These are phyloP conservation scores for Neotoma lepida DNA, from an alignment of 2,113 vertebrate species.

Conservation along the genomic window DNA sequence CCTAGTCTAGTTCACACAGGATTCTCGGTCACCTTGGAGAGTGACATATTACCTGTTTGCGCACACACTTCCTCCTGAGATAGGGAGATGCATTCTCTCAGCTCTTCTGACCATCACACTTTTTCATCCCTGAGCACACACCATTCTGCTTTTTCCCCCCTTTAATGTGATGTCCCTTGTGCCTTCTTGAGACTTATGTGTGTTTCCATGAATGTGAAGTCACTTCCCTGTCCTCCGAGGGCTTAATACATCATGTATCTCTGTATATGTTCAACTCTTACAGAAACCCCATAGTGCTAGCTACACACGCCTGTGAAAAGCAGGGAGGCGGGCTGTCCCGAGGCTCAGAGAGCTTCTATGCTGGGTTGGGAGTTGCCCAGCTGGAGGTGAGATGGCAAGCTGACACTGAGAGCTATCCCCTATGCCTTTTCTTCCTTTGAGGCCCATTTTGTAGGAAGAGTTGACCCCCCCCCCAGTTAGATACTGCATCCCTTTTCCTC, in stretches of 20 bases:
- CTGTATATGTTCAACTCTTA: not conserved
- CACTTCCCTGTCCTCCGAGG: not conserved
- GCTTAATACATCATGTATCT: not conserved
- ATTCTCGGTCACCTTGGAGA: not conserved
- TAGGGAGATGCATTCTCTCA: not conserved
- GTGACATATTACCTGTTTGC: not conserved
- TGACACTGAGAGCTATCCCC: not conserved
- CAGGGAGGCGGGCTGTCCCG: not conserved
- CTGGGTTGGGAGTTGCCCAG: not conserved
- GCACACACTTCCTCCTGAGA: not conserved
- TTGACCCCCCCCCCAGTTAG: not conserved
- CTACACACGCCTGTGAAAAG: not conserved
- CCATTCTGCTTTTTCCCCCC: not conserved
- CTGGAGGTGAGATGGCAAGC: not conserved
- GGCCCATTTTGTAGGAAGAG: not conserved
- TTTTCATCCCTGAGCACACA: too few species aligned
- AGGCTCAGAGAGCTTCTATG: not conserved
- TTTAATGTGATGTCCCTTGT: not conserved
- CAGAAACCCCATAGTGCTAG: rapidly evolving
- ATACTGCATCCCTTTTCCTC: not conserved
- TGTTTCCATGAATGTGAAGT: not conserved
- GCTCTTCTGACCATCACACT: not conserved
- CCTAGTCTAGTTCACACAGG: not conserved
- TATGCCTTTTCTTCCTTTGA: not conserved
- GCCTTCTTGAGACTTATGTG: not conserved